These are phyloP conservation scores for Cyclura pinguis DNA, from an alignment of 2,797 vertebrate species.

Conservation along the genomic window DNA sequence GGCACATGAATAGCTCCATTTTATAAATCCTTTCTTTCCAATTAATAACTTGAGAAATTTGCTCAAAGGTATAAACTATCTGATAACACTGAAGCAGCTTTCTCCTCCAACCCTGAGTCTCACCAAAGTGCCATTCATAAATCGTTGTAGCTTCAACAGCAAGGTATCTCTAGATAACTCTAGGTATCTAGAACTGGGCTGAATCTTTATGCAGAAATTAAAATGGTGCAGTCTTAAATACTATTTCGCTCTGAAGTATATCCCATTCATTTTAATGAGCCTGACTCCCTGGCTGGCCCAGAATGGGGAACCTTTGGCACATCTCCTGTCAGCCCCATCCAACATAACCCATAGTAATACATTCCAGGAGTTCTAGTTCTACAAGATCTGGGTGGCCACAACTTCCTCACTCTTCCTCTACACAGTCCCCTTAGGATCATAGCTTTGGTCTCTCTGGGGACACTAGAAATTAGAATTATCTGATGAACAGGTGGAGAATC, in stretches of 20 bases:
- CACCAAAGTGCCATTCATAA: background rate
- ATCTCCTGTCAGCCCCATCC: background rate
- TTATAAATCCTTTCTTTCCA: conserved; percentile 19
- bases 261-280: no score
- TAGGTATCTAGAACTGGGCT: background rate
- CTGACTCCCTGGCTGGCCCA: background rate
- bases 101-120: background rate
- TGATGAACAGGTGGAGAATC: background rate
- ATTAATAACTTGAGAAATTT: background rate
- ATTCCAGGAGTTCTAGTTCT: background rate
- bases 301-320: background rate
- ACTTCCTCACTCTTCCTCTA: background rate
- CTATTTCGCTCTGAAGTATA: no score
- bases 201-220: background rate
- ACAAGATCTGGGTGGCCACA: background rate
- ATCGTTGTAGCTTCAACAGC: background rate
- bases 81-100: background rate
- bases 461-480: background rate
- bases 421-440: background rate
- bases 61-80: background rate
- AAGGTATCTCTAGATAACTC: background rate
- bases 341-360: background rate
- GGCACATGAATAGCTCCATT: background rate
- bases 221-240: background rate
- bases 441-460: background rate